phyloP scores from a whole-genome alignment of 1,140 invertebrate species.

The Zaprionus capensis region DNA sequence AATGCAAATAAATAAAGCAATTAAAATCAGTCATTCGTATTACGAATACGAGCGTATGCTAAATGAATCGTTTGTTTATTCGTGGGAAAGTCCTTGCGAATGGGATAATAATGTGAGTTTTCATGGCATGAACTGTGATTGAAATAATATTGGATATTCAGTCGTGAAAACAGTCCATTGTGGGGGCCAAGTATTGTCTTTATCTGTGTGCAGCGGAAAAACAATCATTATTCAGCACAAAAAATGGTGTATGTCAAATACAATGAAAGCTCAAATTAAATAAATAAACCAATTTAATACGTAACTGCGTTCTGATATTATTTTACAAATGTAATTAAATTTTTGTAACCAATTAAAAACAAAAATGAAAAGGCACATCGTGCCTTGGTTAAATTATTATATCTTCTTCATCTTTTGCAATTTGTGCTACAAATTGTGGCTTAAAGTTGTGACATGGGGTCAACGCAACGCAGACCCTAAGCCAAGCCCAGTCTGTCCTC shows the following conservation, averaged over 20 bases:
- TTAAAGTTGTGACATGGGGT: not conserved
- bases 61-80: slow-evolving; percentile 3
- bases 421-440: not conserved
- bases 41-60: slow-evolving; percentile 2
- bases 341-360: not conserved
- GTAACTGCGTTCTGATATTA: not conserved
- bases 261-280: not conserved
- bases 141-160: not conserved
- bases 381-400: not conserved
- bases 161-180: not conserved
- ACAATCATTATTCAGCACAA: not conserved
- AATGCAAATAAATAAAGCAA: slow-evolving; percentile 3
- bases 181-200: not conserved
- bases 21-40: slow-evolving; percentile 1
- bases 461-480: not conserved
- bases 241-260: not conserved
- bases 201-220: not conserved
- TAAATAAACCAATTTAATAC: not conserved
- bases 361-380: not conserved
- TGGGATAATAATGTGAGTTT: not conserved
- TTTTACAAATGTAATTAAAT: not conserved
- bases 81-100: not conserved
- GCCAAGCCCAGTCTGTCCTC: not conserved
- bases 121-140: not conserved
- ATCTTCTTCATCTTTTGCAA: not conserved